Evolutionary conservation across 2,113 vertebrate species (phyloP).

Genomic region (Dipodomys stephensi): DNA sequence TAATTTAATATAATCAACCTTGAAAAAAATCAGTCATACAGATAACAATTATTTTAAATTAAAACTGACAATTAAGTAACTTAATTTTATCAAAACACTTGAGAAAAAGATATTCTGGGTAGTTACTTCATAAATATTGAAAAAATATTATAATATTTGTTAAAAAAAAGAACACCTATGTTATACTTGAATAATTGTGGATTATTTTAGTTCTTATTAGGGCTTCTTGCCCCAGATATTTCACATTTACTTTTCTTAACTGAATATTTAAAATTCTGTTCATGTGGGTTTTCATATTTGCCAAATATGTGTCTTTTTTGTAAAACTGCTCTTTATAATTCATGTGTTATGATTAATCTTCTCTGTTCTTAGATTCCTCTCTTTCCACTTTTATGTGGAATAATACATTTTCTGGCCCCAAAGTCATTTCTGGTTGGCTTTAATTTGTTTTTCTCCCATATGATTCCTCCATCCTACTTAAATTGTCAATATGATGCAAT

Average conservation of each 20-base stretch:
- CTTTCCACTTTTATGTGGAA: not conserved
- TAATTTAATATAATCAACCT: slow-evolving; percentile 49
- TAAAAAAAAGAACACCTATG: too few species aligned
- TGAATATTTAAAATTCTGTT: not conserved
- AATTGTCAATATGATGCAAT: not conserved
- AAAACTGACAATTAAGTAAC: not conserved
- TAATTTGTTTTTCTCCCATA: not conserved
- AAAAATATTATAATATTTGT: not conserved
- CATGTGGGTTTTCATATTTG: not conserved
- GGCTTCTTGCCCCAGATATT: not conserved
- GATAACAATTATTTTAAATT: not conserved
- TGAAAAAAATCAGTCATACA: slow-evolving; percentile 5
- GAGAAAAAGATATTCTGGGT: not conserved
- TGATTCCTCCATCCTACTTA: not conserved
- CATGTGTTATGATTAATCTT: not conserved
- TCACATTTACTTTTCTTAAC: not conserved
- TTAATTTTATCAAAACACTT: slow-evolving; percentile 24
- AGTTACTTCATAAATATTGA: slow-evolving; percentile 27
- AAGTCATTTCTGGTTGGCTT: not conserved
- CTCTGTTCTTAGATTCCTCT: not conserved
- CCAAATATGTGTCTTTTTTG: not conserved
- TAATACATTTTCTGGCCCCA: not conserved
- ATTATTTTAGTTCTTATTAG: too few species aligned
- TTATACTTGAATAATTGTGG: not conserved
- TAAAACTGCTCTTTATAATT: not conserved